Base-by-base conservation (phyloP, 2,797 vertebrate genomes). In the Dendrocincla tyrannina region DNA sequence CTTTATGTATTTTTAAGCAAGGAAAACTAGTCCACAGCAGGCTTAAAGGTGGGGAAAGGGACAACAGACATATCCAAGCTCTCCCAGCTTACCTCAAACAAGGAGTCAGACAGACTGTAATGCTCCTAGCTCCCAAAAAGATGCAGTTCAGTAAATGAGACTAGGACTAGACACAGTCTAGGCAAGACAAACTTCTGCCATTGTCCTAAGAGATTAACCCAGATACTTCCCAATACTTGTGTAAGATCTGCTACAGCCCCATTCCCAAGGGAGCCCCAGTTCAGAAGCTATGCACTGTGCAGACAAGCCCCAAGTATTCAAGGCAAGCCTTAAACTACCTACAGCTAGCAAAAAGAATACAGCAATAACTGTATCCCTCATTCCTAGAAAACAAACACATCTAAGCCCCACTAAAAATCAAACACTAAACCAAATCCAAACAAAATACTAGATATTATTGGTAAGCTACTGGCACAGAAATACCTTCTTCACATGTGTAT, bases 381-480 rank as follows among this genome's bases (percentile, higher is more conserved):
- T 8, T 9, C 10, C 1, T 2, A 32, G 13, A 41, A 52, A 25
- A 24, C 1, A 42, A 6, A 27, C 18, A 39, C 9, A 32, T 1
- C 3, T 14, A 47, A 86, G 58, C 6, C 2, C 13, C n/a, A 39
- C 9, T 53, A 64, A 84, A 90, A 76, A 1, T 12, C 60, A 64
- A 55, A 10, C 19, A 60, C 47, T 20, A 47, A 72, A 30, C 13
- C 72, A 83, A 58, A 80, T 37, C 3, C 22, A 60, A 70, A 37
- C 5, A 47, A 56, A 55, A 17, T 42, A 52, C 33, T 39, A 70
- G 10, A 24, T 8, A 7, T 11, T 88, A 80, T 0, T 22, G 16
- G 15, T 32, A 33, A 82, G 5, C 25, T 62, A 70, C 9, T 10
- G 7, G 25, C 39, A 27, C 30, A 76, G 47, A 70, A 76, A 58